Evolutionary conservation across 2,113 vertebrate species (phyloP).

Genomic region (Balaeniceps rex): DNA sequence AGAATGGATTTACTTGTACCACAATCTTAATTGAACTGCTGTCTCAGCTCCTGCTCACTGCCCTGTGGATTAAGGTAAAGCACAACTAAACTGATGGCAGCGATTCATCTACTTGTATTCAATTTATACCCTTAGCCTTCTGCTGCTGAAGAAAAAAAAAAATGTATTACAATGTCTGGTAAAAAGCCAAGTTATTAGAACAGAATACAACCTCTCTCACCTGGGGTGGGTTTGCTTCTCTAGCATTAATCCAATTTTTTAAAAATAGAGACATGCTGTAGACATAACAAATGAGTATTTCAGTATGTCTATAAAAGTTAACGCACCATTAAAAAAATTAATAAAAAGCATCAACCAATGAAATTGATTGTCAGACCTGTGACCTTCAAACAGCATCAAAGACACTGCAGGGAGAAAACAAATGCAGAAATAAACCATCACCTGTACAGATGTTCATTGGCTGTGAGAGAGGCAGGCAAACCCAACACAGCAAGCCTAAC

Average conservation of each 20-base stretch:
- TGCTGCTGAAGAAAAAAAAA: constrained; percentile 21
- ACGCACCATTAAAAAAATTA: background rate
- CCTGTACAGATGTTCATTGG: background rate
- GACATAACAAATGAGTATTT: constrained; percentile 6
- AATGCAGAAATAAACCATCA: background rate
- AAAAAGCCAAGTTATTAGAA: constrained; percentile 50
- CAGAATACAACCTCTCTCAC: constrained; percentile 28
- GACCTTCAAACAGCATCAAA: constrained; percentile 38
- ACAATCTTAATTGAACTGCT: constrained; percentile 16
- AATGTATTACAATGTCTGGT: background rate
- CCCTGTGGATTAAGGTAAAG: constrained; percentile 24
- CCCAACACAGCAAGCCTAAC: background rate
- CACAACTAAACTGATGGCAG: constrained; percentile 12
- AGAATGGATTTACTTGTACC: background rate
- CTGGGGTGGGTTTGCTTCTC: background rate
- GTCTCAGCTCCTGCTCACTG: background rate
- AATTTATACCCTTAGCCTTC: constrained; percentile 40
- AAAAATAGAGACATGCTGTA: background rate
- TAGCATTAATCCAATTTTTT: background rate
- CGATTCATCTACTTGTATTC: constrained; percentile 23
- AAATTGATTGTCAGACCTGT: background rate
- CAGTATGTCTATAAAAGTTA: constrained; percentile 1
- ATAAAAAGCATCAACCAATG: constrained; percentile 1
- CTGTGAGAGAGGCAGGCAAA: background rate
- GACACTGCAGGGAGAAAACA: background rate